Conservation (phyloP, 2,113 vertebrate genomes). For the Desmodus rotundus region DNA sequence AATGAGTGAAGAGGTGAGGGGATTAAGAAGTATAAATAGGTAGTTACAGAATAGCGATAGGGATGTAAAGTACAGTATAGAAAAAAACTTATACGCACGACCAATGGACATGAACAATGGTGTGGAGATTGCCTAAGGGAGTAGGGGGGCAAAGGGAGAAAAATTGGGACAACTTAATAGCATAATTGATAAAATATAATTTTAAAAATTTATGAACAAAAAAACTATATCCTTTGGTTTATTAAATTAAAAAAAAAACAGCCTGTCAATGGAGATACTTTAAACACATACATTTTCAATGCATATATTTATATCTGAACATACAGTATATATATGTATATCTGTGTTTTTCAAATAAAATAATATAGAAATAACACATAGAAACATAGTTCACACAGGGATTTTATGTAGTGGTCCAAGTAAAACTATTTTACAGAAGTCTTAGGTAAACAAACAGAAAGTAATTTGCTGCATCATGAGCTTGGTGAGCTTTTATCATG, state of each 20-base stretch:
- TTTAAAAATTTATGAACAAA: too few relatives aligned
- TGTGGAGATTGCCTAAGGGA: too few relatives aligned
- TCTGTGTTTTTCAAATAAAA: constrained; percentile 7
- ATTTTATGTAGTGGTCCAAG: background rate
- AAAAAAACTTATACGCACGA: too few relatives aligned
- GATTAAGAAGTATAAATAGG: too few relatives aligned
- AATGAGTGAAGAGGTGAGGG: too few relatives aligned
- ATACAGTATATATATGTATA: background rate
- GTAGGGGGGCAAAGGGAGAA: too few relatives aligned
- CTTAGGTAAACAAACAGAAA: constrained; percentile 4
- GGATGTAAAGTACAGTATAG: too few relatives aligned
- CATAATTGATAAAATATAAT: too few relatives aligned
- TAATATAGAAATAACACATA: background rate
- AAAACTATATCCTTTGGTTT: background rate
- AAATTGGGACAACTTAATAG: too few relatives aligned
- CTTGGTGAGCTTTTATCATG: constrained; percentile 6
- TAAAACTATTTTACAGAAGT: constrained; percentile 5
- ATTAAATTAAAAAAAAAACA: background rate
- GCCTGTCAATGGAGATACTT: background rate
- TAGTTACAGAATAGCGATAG: too few relatives aligned
- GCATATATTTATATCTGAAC: background rate
- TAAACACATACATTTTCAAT: background rate
- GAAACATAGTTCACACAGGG: background rate
- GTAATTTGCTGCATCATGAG: constrained; percentile 18
- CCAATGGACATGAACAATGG: too few relatives aligned